Conservation (phyloP, 1,140 invertebrate species). For the Phortica variegata region DNA sequence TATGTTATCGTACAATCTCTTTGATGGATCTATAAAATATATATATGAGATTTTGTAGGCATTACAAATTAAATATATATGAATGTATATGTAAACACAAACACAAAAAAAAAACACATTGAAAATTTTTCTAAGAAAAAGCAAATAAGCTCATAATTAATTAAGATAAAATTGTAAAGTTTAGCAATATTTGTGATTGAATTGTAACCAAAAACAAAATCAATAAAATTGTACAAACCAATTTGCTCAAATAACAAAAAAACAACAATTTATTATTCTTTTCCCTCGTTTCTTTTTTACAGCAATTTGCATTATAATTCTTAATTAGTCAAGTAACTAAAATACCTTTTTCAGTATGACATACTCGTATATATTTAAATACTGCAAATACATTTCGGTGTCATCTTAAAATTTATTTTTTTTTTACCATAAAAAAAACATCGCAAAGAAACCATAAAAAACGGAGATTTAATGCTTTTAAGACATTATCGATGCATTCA, state of each 20-base stretch:
- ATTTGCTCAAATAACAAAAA: slow-evolving; percentile 55
- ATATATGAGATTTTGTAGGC: slow-evolving; percentile 3
- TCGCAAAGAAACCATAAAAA: background rate
- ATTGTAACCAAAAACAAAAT: slow-evolving; percentile 32
- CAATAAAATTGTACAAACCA: slow-evolving; percentile 57
- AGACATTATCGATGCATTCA: no score
- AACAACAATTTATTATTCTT: no score
- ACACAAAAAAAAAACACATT: no score
- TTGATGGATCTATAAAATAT: slow-evolving; percentile 45
- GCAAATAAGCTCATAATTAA: slow-evolving; percentile 1
- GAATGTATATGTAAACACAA: slow-evolving; percentile 10
- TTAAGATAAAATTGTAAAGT: slow-evolving; percentile 27
- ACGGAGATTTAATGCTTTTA: no score
- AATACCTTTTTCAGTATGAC: no score
- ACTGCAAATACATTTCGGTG: no score
- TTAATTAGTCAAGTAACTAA: no score
- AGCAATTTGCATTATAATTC: no score
- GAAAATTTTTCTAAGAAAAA: slow-evolving; percentile 1
- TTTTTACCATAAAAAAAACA: background rate
- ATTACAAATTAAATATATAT: slow-evolving; percentile 6
- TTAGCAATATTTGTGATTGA: slow-evolving; percentile 33
- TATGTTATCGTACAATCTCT: slow-evolving; percentile 50
- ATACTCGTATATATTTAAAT: no score
- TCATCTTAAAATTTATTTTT: no score
- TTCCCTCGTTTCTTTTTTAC: no score